A percentile compares a stretch with the other conserved stretches of the same genome.
Evolutionary conservation across 2,888 invertebrate species (phyloP).

Genomic region (Tethea ocularis): DNA sequence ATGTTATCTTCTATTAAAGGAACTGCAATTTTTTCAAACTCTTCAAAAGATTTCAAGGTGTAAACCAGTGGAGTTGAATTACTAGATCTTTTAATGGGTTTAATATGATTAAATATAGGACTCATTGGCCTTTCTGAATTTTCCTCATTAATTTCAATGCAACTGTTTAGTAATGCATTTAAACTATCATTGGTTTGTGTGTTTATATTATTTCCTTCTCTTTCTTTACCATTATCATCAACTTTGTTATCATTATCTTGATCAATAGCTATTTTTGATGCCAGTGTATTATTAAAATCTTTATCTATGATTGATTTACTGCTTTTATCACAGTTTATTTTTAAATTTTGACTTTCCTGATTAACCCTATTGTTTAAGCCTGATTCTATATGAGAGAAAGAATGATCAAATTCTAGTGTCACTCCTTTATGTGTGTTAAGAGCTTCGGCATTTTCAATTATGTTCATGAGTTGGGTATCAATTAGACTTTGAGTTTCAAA

Average conservation of each 20-base stretch:
- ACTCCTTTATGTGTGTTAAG: slow-evolving; percentile 44
- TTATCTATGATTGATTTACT: neutral
- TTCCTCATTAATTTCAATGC: slow-evolving; percentile 11
- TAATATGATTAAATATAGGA: slow-evolving; percentile 50
- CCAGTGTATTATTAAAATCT: neutral
- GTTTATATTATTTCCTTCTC: neutral
- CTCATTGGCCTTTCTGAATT: slow-evolving; percentile 42
- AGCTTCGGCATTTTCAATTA: slow-evolving; percentile 65
- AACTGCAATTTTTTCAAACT: slow-evolving; percentile 60
- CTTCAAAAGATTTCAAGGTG: slow-evolving; percentile 63
- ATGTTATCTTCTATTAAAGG: slow-evolving; percentile 49
- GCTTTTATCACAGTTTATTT: neutral
- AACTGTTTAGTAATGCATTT: neutral
- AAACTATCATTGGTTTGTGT: neutral
- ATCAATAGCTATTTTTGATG: neutral
- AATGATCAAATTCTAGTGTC: slow-evolving; percentile 60
- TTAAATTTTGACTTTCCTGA: neutral
- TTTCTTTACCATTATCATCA: slow-evolving; percentile 13
- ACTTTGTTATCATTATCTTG: slow-evolving; percentile 4
- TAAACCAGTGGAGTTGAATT: slow-evolving; percentile 48
- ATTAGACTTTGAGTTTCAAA: slow-evolving; percentile 70
- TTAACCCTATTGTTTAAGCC: neutral
- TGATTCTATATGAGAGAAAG: slow-evolving; percentile 24
- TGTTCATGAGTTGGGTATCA: slow-evolving; percentile 65
- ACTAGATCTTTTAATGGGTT: slow-evolving; percentile 29